phyloP scores from a whole-genome alignment of 2,113 vertebrate genomes.

The Chroicocephalus ridibundus region DNA sequence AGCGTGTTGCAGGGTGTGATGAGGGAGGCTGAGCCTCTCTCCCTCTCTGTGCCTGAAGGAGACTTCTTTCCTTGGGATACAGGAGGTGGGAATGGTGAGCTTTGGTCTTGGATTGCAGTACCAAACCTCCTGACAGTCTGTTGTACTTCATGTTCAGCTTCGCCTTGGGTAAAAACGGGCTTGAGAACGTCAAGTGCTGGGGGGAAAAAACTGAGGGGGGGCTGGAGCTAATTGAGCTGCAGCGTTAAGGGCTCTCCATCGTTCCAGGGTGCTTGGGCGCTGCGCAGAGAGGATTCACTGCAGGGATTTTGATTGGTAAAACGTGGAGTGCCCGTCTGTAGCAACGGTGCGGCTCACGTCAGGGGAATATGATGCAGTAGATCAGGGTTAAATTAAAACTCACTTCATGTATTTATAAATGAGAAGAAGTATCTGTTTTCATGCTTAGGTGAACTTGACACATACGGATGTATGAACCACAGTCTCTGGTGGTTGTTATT shows the following conservation, averaged over 20 bases:
- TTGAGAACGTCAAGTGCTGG: background rate
- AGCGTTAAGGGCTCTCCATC: background rate
- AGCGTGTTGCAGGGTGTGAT: background rate
- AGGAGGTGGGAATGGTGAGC: background rate
- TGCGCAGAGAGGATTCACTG: background rate
- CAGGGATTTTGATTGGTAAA: background rate
- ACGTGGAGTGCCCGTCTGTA: background rate
- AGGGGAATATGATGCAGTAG: background rate
- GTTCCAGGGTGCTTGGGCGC: background rate
- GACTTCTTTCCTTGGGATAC: background rate
- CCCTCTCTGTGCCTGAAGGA: background rate
- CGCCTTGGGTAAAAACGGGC: background rate
- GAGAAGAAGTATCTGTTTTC: background rate
- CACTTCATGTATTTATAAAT: constrained; percentile 5
- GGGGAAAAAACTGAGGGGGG: background rate
- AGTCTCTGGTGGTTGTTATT: background rate
- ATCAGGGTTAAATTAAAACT: constrained; percentile 45
- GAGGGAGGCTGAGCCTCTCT: background rate
- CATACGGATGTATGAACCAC: background rate
- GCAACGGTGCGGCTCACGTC: background rate
- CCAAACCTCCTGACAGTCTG: background rate
- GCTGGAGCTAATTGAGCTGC: background rate
- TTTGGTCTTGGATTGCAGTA: background rate
- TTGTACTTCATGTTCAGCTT: background rate
- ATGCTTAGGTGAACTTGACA: constrained; percentile 15